A percentile compares a stretch with the other conserved stretches of the same genome.
Evolutionary conservation across 2,797 vertebrate species (phyloP).

Genomic region (Squalus acanthias): DNA sequence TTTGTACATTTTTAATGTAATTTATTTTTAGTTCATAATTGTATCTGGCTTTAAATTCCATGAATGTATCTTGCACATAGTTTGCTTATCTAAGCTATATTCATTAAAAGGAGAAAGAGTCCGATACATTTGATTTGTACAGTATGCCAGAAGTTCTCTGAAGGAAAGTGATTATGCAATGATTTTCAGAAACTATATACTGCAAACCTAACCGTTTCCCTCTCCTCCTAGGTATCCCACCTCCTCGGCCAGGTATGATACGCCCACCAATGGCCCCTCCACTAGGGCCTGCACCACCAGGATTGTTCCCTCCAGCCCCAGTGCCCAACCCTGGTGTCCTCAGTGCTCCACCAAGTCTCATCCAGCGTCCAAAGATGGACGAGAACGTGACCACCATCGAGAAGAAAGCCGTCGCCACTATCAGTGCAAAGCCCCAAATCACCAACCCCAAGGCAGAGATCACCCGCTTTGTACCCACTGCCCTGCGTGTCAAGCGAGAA

Average conservation of each 20-base stretch:
- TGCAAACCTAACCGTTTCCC: not conserved
- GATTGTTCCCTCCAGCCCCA: slow-evolving; percentile 70
- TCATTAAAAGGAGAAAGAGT: not conserved
- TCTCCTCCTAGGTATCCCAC: slow-evolving; percentile 72
- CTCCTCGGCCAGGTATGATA: slow-evolving; percentile 81
- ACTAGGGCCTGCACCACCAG: slow-evolving; percentile 68
- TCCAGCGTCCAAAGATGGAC: slow-evolving; percentile 76
- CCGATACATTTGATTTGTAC: not conserved
- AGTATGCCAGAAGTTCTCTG: not conserved
- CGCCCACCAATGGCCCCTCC: slow-evolving; percentile 72
- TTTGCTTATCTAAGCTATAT: not conserved
- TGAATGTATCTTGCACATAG: not conserved
- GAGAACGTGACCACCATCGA: slow-evolving; percentile 82
- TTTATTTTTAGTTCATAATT: not conserved
- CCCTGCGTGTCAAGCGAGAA: slow-evolving; percentile 82
- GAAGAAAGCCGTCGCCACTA: slow-evolving; percentile 88
- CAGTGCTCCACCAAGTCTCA: slow-evolving; percentile 86
- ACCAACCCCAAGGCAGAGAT: slow-evolving; percentile 95
- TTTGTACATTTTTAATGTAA: not conserved
- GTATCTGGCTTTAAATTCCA: not conserved
- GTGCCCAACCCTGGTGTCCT: slow-evolving; percentile 79
- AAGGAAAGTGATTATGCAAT: not conserved
- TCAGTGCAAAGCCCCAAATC: slow-evolving; percentile 96
- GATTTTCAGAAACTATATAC: not conserved
- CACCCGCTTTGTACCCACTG: slow-evolving; percentile 89